Evolutionary conservation across 2,888 invertebrate genomes (phyloP), one percentile per base, ranked within the genome.

Genomic region (Plusia festucae): DNA sequence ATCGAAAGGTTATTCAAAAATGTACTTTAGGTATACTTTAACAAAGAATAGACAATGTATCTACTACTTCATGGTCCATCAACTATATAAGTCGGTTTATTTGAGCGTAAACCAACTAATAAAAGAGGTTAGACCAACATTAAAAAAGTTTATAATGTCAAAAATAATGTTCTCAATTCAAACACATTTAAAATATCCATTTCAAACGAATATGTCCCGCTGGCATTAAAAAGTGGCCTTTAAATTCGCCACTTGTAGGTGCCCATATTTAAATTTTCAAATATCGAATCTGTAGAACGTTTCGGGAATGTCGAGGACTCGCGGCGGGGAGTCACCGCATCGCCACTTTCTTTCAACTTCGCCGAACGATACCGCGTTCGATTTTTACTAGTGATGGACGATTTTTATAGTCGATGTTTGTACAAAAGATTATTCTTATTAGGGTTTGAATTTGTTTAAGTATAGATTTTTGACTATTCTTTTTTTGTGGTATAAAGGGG

Each of bases 321-420:
- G 68, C 92, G 72, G 71, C 92, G 90, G 92, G 92, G 90, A 82
- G 92, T 83, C 87, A 79, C 82, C 81, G 82, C 82, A 82, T 83
- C 87, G 88, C 84, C 88, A 89, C 89, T 90, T 90, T 90, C 92
- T 92, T 93, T 93, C 76, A 91, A 90, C 87, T 88, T 86, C 78
- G 88, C 91, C 93, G 92, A 90, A 86, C 71, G 56, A 74, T 73
- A 78, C 68, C 73, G 74, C 75, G 79, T 73, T 69, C 68, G 67
- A 68, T 70, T 72, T 68, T 68, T 65, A 59, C 65, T 78, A 81
- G 82, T 84, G 82, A 84, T 85, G 84, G 77, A 85, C 84, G 76
- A 70, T 73, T 76, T 73, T 78, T 70, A n/a, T n/a, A n/a, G 66
- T 77, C 73, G 76, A 83, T 83, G 84, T 83, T 82, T 68, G 61